A percentile compares a stretch with the other conserved stretches of the same genome.
Evolutionary conservation across 2,113 vertebrate species (phyloP).

Genomic region (Ameiurus melas): DNA sequence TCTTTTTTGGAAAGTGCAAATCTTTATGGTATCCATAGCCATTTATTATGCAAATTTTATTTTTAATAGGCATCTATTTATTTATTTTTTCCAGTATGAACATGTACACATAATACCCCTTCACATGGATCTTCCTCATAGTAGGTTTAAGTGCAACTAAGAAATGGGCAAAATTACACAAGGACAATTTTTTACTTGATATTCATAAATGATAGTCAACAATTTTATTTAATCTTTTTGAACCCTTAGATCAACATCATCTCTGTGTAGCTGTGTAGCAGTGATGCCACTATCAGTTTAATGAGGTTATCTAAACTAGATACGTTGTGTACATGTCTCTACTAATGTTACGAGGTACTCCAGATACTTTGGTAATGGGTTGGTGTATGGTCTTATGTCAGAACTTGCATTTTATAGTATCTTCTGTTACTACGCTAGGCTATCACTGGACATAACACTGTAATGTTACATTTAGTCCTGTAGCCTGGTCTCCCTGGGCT

Average conservation of each 20-base stretch:
- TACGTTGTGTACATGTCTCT: neutral
- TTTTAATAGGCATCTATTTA: neutral
- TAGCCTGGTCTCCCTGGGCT: neutral
- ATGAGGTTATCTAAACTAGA: neutral
- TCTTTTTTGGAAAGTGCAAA: neutral
- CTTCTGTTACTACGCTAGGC: neutral
- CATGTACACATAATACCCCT: neutral
- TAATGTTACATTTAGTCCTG: neutral
- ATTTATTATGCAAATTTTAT: neutral
- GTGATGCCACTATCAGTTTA: no score
- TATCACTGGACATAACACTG: neutral
- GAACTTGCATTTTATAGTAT: neutral
- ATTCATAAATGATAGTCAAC: neutral
- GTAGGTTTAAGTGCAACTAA: neutral
- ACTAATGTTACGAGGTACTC: neutral
- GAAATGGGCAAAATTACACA: neutral
- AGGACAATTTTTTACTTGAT: neutral
- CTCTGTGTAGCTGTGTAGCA: no score
- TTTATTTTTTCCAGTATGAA: neutral
- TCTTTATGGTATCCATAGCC: neutral
- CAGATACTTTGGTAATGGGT: neutral
- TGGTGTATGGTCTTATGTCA: neutral
- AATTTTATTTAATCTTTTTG: neutral
- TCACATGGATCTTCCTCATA: neutral
- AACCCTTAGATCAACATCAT: neutral